A percentile compares a stretch with the other conserved stretches of the same genome.
phyloP scores from a whole-genome alignment of 1,140 invertebrate species.

The Solen grandis region DNA sequence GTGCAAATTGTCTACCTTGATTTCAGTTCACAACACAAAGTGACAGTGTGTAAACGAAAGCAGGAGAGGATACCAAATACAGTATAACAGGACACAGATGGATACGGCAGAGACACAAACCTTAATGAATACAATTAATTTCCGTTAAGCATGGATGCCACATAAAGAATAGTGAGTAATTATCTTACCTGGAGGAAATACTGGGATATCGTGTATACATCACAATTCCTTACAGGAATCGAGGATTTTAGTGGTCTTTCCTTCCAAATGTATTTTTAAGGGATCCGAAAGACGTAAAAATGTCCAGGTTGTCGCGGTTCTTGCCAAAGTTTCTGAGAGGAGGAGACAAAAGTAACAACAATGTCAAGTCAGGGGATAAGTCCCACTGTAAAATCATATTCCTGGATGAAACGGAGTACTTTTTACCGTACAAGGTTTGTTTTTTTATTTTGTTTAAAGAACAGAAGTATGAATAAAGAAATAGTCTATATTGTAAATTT shows the following conservation, averaged over 20 bases:
- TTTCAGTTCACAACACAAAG: constrained; percentile 13
- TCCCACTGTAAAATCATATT: constrained; percentile 48
- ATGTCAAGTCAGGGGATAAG: constrained; percentile 18
- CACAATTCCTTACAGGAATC: neutral
- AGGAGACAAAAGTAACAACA: constrained; percentile 17
- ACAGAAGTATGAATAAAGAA: no score
- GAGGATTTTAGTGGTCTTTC: neutral
- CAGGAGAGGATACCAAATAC: neutral
- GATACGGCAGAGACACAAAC: neutral
- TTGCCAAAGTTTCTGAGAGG: constrained; percentile 45
- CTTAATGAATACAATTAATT: neutral
- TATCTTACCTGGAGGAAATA: neutral
- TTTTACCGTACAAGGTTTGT: constrained; percentile 46
- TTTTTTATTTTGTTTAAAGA: neutral
- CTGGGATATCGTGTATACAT: neutral
- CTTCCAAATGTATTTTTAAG: neutral
- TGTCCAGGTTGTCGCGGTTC: constrained; percentile 49
- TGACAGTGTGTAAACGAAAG: neutral
- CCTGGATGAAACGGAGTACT: constrained; percentile 49
- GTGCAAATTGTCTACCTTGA: constrained; percentile 55
- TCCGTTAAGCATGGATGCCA: constrained; percentile 7
- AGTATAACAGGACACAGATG: neutral
- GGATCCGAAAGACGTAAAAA: neutral
- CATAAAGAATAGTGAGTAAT: neutral
- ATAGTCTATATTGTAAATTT: no score